A percentile compares a stretch with the other conserved stretches of the same genome.
Evolutionary conservation across 2,113 vertebrate species (phyloP).

Genomic region (Macrotis lagotis): DNA sequence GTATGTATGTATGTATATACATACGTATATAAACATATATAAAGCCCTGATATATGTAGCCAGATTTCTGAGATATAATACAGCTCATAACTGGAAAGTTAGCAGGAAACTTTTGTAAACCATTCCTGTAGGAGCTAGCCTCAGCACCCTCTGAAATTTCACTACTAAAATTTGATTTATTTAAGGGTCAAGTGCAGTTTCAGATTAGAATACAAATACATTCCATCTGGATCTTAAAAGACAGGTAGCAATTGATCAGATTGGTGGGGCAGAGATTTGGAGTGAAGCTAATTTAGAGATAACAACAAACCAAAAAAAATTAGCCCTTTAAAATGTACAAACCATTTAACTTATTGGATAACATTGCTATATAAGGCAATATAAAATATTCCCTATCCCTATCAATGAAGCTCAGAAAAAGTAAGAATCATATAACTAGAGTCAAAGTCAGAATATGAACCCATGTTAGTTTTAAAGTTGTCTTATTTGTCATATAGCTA

Average conservation of each 20-base stretch:
- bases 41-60: background rate
- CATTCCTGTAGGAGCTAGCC: background rate
- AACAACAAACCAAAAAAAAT: background rate
- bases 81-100: background rate
- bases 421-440: background rate
- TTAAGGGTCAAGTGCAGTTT: background rate
- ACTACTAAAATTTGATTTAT: background rate
- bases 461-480: background rate
- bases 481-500: background rate
- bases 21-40: too few species aligned
- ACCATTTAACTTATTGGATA: background rate
- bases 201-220: background rate
- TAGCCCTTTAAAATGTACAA: background rate
- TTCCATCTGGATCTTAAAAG: background rate
- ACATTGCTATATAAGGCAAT: background rate
- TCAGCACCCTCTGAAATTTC: background rate
- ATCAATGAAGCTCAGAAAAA: background rate
- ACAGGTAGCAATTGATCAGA: background rate
- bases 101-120: background rate
- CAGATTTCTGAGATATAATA: background rate
- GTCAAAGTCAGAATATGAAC: background rate
- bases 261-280: background rate
- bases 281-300: background rate
- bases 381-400: background rate
- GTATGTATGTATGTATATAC: too few species aligned